Evolutionary conservation across 2,888 invertebrate genomes (phyloP).

Genomic region (Apotomis betuletana): DNA sequence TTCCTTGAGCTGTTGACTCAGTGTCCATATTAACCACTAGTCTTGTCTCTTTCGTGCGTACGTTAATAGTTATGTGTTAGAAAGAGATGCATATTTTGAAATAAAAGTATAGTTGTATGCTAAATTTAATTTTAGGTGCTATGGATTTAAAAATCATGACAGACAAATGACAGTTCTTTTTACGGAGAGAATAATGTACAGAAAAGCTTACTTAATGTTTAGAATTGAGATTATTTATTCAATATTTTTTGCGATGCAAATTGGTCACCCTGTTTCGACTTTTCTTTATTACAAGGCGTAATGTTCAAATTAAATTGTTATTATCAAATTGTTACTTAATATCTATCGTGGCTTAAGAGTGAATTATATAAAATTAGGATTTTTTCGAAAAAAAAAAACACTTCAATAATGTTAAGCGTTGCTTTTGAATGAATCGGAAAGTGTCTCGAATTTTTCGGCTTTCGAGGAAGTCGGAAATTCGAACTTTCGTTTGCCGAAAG

Average conservation of each 20-base stretch:
- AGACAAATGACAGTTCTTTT: constrained; percentile 17
- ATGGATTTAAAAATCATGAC: constrained; percentile 35
- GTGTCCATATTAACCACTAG: constrained; percentile 38
- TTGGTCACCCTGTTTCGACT: neutral
- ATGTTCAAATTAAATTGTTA: constrained; percentile 41
- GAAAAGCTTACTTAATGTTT: constrained; percentile 28
- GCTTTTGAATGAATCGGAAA: constrained; percentile 13
- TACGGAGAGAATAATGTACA: constrained; percentile 19
- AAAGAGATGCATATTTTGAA: constrained; percentile 27
- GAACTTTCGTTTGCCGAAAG: constrained; percentile 16
- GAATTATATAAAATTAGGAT: constrained; percentile 26
- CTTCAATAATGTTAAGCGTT: constrained; percentile 36
- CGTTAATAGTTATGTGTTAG: constrained; percentile 18
- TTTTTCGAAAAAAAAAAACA: constrained; percentile 25
- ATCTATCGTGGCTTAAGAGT: constrained; percentile 39
- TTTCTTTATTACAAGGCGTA: constrained; percentile 34
- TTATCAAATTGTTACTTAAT: constrained; percentile 40
- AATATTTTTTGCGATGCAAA: neutral
- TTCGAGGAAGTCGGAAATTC: constrained; percentile 7
- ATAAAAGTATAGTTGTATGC: constrained; percentile 19
- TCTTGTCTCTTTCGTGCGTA: constrained; percentile 30
- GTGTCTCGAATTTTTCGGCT: constrained; percentile 3
- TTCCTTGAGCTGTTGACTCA: constrained; percentile 27
- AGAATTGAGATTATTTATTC: constrained; percentile 29
- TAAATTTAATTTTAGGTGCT: constrained; percentile 41